phyloP scores from a whole-genome alignment of 2,797 vertebrate species.

The Crenuchus spilurus region DNA sequence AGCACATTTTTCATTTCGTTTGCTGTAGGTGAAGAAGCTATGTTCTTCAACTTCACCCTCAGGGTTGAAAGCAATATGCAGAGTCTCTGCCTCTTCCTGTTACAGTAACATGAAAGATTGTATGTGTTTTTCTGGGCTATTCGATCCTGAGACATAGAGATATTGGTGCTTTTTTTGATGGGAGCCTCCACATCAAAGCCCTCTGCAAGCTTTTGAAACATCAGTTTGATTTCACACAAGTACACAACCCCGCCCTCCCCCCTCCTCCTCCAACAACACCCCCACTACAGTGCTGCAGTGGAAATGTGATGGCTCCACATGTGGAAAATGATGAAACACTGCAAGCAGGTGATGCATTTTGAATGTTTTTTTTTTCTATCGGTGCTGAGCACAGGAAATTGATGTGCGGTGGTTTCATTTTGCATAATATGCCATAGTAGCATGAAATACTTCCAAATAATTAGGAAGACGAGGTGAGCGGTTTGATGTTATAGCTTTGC shows the following conservation, averaged over 20 bases:
- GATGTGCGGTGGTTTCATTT: neutral
- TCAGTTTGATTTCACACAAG: slow-evolving; percentile 42
- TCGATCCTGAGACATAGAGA: neutral
- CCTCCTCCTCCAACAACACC: neutral
- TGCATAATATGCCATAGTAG: neutral
- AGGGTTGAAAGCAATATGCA: slow-evolving; percentile 2
- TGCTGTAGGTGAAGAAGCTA: neutral
- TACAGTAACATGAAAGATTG: neutral
- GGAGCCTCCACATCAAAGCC: slow-evolving; percentile 42
- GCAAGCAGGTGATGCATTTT: neutral
- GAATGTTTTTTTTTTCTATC: slow-evolving; percentile 13
- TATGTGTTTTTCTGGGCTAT: slow-evolving; percentile 3
- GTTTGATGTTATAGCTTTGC: neutral
- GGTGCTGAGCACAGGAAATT: neutral
- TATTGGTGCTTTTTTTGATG: slow-evolving; percentile 5
- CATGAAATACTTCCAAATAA: slow-evolving; percentile 17
- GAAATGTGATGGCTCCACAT: slow-evolving; percentile 16
- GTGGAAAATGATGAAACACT: slow-evolving; percentile 17
- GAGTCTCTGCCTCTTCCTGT: neutral
- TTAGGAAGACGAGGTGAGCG: neutral
- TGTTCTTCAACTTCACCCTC: neutral
- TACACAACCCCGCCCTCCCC: neutral
- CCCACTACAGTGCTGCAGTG: neutral
- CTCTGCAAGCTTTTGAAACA: slow-evolving; percentile 36
- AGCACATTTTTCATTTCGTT: neutral